Percentiles rank a stretch among this genome's conserved stretches.
Evolutionary conservation across 2,888 invertebrate species (phyloP).

Genomic region (Parasteatoda lunata): DNA sequence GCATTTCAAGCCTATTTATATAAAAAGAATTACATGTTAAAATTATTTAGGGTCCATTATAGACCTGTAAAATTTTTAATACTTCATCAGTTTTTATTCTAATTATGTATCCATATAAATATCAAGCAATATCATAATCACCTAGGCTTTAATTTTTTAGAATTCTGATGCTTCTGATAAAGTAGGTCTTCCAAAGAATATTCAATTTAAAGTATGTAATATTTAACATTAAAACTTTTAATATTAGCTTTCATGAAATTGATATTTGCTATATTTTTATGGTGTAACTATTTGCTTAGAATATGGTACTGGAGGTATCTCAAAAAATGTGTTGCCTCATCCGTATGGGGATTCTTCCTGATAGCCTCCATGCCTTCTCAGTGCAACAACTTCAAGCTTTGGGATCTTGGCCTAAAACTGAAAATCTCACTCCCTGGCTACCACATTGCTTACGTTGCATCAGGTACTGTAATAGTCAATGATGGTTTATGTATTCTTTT

Average conservation of each 20-base stretch:
- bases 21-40: too few relatives aligned
- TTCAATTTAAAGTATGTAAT: conserved; percentile 58
- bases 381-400: conserved; percentile 76
- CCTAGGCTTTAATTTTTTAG: conserved; percentile 16
- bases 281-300: conserved; percentile 75
- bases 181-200: conserved; percentile 44
- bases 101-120: too few relatives aligned
- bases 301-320: conserved; percentile 86
- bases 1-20: too few relatives aligned
- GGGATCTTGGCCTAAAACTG: conserved; percentile 75
- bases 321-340: conserved; percentile 84
- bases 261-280: background rate
- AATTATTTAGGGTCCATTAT: too few relatives aligned
- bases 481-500: too few relatives aligned
- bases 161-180: conserved; percentile 49
- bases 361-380: conserved; percentile 48
- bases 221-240: background rate
- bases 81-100: too few relatives aligned
- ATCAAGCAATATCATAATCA: too few relatives aligned
- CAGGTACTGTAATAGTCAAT: conserved; percentile 72
- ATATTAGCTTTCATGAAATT: background rate
- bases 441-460: conserved; percentile 87
- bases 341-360: conserved; percentile 82
- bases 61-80: too few relatives aligned
- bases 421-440: conserved; percentile 79